Conservation (phyloP, 2,888 invertebrate species). For the Villa cingulata region DNA sequence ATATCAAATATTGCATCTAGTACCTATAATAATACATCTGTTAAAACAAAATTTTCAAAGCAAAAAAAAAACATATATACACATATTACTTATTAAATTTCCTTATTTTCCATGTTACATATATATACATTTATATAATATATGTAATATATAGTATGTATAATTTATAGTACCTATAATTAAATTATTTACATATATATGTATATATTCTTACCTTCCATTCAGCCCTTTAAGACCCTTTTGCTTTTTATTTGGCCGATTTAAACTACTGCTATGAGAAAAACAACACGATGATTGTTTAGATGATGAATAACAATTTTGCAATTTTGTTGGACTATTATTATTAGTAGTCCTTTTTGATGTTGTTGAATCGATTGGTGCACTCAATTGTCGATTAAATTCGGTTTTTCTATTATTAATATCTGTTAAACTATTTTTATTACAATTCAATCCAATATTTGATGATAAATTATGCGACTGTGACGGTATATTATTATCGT, state of each 20-base stretch:
- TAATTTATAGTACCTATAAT: neutral
- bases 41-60: too few species aligned
- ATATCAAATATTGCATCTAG: too few species aligned
- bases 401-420: constrained; percentile 33
- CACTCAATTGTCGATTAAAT: constrained; percentile 36
- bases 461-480: constrained; percentile 30
- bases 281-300: constrained; percentile 27
- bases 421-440: constrained; percentile 32
- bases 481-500: constrained; percentile 26
- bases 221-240: constrained; percentile 30
- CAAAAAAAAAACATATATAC: too few species aligned
- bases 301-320: constrained; percentile 24
- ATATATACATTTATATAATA: too few species aligned
- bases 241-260: constrained; percentile 31
- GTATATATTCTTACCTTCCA: constrained; percentile 27
- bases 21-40: too few species aligned
- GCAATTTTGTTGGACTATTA: constrained; percentile 18
- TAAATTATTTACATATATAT: neutral
- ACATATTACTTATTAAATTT: too few species aligned
- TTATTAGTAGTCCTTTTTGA: constrained; percentile 23
- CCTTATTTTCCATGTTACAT: too few species aligned
- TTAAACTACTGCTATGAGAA: constrained; percentile 34
- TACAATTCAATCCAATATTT: constrained; percentile 25
- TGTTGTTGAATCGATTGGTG: constrained; percentile 30
- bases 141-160: too few species aligned